Evolutionary conservation across 1,140 invertebrate genomes (phyloP).

Genomic region (Trichonephila inaurata): DNA sequence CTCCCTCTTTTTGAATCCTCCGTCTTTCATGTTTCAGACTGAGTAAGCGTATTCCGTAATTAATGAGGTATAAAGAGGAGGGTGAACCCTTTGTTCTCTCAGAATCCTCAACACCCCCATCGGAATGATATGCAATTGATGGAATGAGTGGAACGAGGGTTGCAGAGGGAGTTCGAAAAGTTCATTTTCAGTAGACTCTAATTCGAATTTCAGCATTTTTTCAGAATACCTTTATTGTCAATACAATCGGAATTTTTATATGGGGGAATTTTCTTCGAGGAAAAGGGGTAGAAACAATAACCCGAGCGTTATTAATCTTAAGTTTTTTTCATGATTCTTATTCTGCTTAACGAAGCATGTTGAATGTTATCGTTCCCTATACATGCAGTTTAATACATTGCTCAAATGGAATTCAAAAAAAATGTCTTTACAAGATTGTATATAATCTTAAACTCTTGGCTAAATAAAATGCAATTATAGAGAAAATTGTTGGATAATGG

Average conservation of each 20-base stretch:
- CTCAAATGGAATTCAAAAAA: no score
- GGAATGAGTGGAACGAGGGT: slow-evolving; percentile 10
- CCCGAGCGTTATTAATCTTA: neutral
- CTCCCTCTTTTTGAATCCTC: neutral
- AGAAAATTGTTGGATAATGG: no score
- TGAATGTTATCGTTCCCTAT: neutral
- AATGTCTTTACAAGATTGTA: no score
- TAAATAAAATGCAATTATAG: no score
- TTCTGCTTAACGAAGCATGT: neutral
- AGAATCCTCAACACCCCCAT: neutral
- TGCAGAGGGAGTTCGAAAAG: neutral
- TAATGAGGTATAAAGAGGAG: slow-evolving; percentile 52
- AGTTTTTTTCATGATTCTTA: neutral
- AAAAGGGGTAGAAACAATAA: neutral
- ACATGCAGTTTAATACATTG: no score
- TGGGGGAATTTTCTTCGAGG: neutral
- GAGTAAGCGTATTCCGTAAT: slow-evolving; percentile 51
- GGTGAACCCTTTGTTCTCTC: slow-evolving; percentile 38
- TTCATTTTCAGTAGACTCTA: neutral
- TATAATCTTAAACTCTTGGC: no score
- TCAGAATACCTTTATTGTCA: neutral
- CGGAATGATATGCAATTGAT: neutral
- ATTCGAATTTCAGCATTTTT: slow-evolving; percentile 31
- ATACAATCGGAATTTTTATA: neutral
- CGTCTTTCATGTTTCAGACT: neutral